phyloP scores from a whole-genome alignment of 2,888 invertebrate species.

The Norana najaformis region DNA sequence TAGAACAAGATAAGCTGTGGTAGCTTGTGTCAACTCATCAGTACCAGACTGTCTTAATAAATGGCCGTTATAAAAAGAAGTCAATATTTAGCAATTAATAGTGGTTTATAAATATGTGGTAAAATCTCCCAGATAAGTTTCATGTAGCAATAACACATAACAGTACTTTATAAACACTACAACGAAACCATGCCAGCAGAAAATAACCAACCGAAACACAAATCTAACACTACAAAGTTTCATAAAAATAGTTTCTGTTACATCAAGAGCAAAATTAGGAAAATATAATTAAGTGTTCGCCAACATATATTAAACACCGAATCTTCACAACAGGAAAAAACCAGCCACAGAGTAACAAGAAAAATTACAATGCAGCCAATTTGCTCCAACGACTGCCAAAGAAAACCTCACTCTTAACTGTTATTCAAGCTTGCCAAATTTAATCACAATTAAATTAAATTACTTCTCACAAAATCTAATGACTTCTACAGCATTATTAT shows the following conservation, averaged over 20 bases:
- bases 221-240: background rate
- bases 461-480: too few species aligned
- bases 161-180: background rate
- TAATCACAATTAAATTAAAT: background rate
- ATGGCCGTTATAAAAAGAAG: background rate
- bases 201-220: background rate
- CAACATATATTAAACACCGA: slow-evolving; percentile 13
- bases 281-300: background rate
- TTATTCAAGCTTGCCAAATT: background rate
- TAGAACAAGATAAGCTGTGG: background rate
- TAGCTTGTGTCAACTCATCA: background rate
- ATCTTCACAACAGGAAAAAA: background rate
- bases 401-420: background rate
- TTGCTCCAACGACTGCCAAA: background rate
- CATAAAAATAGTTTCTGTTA: background rate
- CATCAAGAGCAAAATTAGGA: slow-evolving; percentile 13
- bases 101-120: background rate
- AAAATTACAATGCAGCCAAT: background rate
- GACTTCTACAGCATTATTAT: too few species aligned
- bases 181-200: background rate
- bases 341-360: background rate
- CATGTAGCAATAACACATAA: background rate
- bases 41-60: background rate
- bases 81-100: background rate
- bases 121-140: too few species aligned